Percentiles rank a stretch among this genome's conserved stretches.
Conservation (phyloP, 2,113 vertebrate genomes). For the Dolichotis patagonum region DNA sequence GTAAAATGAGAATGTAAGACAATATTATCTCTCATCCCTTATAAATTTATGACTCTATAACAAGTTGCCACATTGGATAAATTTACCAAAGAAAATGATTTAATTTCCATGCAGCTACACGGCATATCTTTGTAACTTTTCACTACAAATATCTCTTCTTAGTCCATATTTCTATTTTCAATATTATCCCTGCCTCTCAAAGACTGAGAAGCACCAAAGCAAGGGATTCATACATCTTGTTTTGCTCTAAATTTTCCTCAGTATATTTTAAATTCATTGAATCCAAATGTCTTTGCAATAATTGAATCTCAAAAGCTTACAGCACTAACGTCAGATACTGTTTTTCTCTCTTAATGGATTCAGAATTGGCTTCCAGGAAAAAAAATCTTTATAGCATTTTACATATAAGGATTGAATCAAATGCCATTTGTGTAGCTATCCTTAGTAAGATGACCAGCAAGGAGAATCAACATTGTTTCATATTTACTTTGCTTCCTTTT, state of each 20-base stretch:
- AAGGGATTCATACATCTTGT: not conserved
- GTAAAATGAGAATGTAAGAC: not conserved
- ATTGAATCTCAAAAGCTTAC: slow-evolving; percentile 4
- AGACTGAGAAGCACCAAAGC: not conserved
- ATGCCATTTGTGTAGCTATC: slow-evolving; percentile 10
- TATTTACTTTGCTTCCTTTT: not conserved
- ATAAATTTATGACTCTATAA: not conserved
- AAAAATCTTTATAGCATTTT: not conserved
- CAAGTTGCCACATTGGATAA: not conserved
- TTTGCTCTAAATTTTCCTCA: slow-evolving; percentile 22
- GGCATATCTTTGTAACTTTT: not conserved
- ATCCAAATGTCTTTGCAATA: slow-evolving; percentile 8
- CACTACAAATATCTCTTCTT: not conserved
- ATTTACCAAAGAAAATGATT: slow-evolving; percentile 33
- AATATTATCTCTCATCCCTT: not conserved
- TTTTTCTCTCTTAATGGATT: slow-evolving; percentile 21
- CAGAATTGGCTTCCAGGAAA: not conserved
- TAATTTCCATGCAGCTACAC: not conserved
- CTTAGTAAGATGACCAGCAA: slow-evolving; percentile 6
- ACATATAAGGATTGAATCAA: slow-evolving; percentile 25
- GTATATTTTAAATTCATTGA: slow-evolving; percentile 24
- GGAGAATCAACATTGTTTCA: slow-evolving; percentile 6
- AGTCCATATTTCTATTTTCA: not conserved
- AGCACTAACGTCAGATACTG: not conserved
- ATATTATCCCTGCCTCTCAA: not conserved